Base-by-base conservation (phyloP, 2,113 vertebrate genomes). In the Bubo bubo region DNA sequence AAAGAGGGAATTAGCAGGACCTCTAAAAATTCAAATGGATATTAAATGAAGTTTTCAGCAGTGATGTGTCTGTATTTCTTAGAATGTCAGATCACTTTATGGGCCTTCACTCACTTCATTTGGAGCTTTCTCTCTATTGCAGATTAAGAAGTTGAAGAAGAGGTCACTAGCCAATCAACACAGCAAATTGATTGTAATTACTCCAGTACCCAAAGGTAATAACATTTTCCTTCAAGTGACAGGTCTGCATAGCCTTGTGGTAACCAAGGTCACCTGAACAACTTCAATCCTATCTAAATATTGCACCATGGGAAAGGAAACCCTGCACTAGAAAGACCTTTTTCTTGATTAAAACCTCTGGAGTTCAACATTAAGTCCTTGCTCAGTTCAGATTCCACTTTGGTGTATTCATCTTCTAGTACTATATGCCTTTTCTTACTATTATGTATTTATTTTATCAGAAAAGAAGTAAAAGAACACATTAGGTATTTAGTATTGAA, bases 181-280 rank as follows among this genome's bases (percentile, higher is more conserved):
- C 47, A 89, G 88, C 16, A 89, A 95, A 95, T 58, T 52, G 72
- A 83, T 81, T 90, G 34, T 89, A 91, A 96, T 96, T 92, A 85
- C 59, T 95, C 7, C 34, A 59, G 22, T 79, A n/a, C 70, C 28
- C 60, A 56, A 88, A 90, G 79, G 85, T 80, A 96, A 81, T 90
- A 92, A 88, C 34, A 56, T 87, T 94, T 79, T 88, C 39, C 45
- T 88, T 68, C 74, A 35, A 77, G 32, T 90, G 85, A 84, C 35
- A 83, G 79, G 63, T 68, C 75, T 94, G 68, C 73, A 35, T 63
- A 84, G 81, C 35, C 45, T 45, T 88, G 79, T 77, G 62, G 77
- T 74, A 94, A 50, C 68, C 72, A 86, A 90, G 71, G 90, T 88
- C 79, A 86, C n/a, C n/a, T n/a, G 50, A 83, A 90, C 73, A 83